Evolutionary conservation across 2,113 vertebrate species (phyloP), one percentile per base, ranked within the genome.

Genomic region (Triplophysa siluroides): DNA sequence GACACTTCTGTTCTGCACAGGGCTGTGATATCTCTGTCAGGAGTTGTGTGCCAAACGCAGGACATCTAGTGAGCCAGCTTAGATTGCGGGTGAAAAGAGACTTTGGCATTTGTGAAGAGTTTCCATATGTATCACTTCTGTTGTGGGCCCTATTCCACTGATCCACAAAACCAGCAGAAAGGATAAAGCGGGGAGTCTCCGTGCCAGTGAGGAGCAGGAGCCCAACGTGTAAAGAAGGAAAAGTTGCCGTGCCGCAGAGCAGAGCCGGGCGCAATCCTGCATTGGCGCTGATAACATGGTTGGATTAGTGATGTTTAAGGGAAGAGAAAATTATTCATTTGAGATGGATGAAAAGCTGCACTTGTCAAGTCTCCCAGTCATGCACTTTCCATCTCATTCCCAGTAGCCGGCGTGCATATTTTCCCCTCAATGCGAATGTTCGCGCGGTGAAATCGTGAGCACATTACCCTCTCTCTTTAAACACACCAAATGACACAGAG

Each of bases 251-350:
- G 83, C 79, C 83, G 85, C 88, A 86, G 79, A 90, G 89, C 86
- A 86, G 87, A 92, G 89, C 91, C 87, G 87, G 87, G 86, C 88
- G 86, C 90, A 92, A 91, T 92, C 90, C 90, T 93, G 92, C 90
- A 89, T 78, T 88, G 89, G 91, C 78, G 80, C 91, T 93, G 92
- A 93, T 92, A 92, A 94, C 90, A 91, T 90, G 91, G 84, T 89
- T 89, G 91, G 92, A 92, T 93, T 93, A 93, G 86, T 90, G 90
- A 92, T 90, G 91, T 93, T 93, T 92, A 92, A 92, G 88, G 90
- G 89, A 92, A 93, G 90, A 89, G 89, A 92, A 92, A 93, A 92
- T 92, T 91, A 92, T 92, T 93, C 90, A 91, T 92, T 93, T 91
- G 89, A 92, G 92, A 92, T 91, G 90, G 91, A 91, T 92, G 92